Evolutionary conservation across 2,888 invertebrate genomes (phyloP), one percentile per base, ranked within the genome.

Genomic region (Candidula unifasciata): DNA sequence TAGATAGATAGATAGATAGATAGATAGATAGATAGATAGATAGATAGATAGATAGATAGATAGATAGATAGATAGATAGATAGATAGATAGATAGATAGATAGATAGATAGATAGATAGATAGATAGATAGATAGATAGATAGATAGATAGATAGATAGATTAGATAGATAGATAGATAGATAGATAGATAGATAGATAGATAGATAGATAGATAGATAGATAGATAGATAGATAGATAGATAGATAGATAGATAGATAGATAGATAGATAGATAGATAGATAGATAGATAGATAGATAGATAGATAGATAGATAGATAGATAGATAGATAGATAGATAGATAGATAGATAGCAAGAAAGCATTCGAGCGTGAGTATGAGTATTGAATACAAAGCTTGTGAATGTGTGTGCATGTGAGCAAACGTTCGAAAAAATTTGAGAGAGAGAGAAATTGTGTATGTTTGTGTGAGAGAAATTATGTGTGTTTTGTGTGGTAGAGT

Each of bases 1-100:
- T 60, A 60, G 60, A 60, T 60, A 60, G 60, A 60, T 60, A 60
- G 60, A 60, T 60, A 60, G 60, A 60, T 60, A 60, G 60, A 60
- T 60, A 60, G 60, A 60, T 60, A 60, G 60, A 60, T 60, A 60
- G 60, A 60, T 60, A 60, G 60, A 3, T 8, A 8, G 60, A 60
- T 60, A 16, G 18, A 44, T 10, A 44, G 44, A 10, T 10, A 44
- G 44, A n/a, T 44, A 44, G 44, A 44, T 6, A 44, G 44, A n/a
- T n/a, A n/a, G n/a, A n/a, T n/a, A 6, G 13, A 44, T 44, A 44
- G 44, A 44, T 6, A 44, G 13, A 44, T 13, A 44, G 44, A 10
- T 13, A 44, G 44, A 13, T 13, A 44, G 44, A 44, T 13, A 44
- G 6, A 13, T 10, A 13, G 13, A 44, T 44, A 44, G 44, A 44